Conservation (phyloP, 2,113 vertebrate genomes). For the Sceloporus tristichus region DNA sequence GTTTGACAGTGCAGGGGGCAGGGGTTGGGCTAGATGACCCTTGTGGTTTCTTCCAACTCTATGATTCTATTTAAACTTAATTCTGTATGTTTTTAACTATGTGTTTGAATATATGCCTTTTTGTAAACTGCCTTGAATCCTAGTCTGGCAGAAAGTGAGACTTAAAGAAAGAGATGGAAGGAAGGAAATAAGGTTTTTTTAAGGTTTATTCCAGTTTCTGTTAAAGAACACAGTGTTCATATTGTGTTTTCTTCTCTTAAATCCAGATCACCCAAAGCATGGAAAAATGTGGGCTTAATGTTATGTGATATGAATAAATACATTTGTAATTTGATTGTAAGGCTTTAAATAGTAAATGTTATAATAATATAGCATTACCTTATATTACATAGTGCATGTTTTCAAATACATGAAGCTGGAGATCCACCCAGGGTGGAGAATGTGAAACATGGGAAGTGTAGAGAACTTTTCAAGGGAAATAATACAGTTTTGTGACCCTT, state of each 20-base stretch:
- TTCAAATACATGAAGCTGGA: conserved; percentile 41
- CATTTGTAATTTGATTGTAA: conserved; percentile 62
- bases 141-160: no score
- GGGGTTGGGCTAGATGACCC: no score
- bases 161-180: no score
- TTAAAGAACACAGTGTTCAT: conserved; percentile 19
- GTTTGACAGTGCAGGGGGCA: no score
- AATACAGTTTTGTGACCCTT: conserved; percentile 17
- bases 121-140: no score
- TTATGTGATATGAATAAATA: conserved; percentile 53
- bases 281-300: conserved; percentile 35
- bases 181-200: no score
- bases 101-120: no score
- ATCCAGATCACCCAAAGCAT: conserved; percentile 20
- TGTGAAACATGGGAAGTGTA: conserved; percentile 29
- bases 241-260: conserved; percentile 17
- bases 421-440: conserved; percentile 67
- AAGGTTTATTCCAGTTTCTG: neutral
- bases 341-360: conserved; percentile 55
- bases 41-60: no score
- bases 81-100: no score
- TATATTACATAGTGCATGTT: conserved; percentile 54
- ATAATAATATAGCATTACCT: conserved; percentile 71
- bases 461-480: conserved; percentile 34
- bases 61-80: no score